Conservation (phyloP, 2,888 invertebrate genomes). For the Gryllus longicercus region DNA sequence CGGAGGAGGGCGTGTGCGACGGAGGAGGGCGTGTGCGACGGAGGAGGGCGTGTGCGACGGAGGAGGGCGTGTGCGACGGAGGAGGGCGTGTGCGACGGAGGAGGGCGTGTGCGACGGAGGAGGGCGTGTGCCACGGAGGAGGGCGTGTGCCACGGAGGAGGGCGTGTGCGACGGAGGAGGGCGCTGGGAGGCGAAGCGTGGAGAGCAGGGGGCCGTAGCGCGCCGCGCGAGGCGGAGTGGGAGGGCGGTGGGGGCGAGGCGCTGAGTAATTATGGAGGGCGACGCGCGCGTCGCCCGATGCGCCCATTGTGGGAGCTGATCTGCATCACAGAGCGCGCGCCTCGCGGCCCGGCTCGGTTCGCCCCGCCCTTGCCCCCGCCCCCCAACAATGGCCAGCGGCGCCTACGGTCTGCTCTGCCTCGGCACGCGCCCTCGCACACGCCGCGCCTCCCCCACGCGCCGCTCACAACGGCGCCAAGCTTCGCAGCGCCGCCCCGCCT, state of each 20-base stretch:
- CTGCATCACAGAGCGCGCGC: constrained; percentile 9
- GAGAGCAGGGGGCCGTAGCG: background rate
- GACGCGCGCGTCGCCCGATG: background rate
- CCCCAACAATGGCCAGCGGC: background rate
- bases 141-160: background rate
- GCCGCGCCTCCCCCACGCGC: background rate
- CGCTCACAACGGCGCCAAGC: background rate
- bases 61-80: background rate
- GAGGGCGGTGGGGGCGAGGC: background rate
- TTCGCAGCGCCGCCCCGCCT: too few species aligned
- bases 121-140: background rate
- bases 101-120: background rate
- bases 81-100: background rate
- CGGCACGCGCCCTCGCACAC: background rate
- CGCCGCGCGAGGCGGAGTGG: background rate
- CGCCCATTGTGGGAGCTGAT: background rate
- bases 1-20: background rate
- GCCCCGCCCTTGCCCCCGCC: background rate
- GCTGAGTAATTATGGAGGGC: background rate
- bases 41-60: background rate
- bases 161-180: background rate
- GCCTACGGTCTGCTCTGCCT: background rate
- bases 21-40: too few species aligned
- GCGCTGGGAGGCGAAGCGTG: background rate
- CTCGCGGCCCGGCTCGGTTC: background rate